Base-by-base conservation (phyloP, 2,113 vertebrate genomes). In the Psettodes erumei region DNA sequence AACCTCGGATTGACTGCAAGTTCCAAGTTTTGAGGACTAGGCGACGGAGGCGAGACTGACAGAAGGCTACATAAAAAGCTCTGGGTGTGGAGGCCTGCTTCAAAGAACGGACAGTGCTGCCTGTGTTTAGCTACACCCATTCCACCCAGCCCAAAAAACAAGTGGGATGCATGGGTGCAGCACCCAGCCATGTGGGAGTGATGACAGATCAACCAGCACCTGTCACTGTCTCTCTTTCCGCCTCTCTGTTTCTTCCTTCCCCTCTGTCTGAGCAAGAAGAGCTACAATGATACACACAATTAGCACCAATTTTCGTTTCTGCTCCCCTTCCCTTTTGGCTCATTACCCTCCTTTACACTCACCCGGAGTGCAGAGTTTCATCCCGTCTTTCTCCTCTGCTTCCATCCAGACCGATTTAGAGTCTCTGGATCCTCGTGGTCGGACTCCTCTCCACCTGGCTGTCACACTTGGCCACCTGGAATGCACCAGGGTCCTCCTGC, bases 391-490 rank as follows among this genome's bases (percentile, higher is more conserved):
- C 13, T 35, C 23, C 9, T 58, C 30, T 37, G 23, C 50, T 55
- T 56, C 5, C 28, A 50, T 30, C 33, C 82, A 99, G 98, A 94
- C 93, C 1, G 95, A 98, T 82, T 86, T 98, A 0, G 98, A 99
- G 89, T 91, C 93, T 63, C 88, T 96, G 88, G 97, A 99, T 90
- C 98, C 98, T 3, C 95, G 97, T 8, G 97, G 98, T 5, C 95
- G 98, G 72, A 99, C 97, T 38, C 96, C 98, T 2, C 92, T 99
- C 67, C 98, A 99, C 90, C 92, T 99, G 82, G 97, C 97, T 32
- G 97, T 98, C 81, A 98, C 97, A 0, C 89, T 99, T 86, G 96
- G 95, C 42, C 94, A 97, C 89, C 93, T 99, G 5, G 97, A 99
- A 55, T 98, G 97, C 19, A 96, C 97, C 58, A 92, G 94, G 33